Evolutionary conservation across 2,888 invertebrate genomes (phyloP).

Genomic region (Ophion slaviceki): DNA sequence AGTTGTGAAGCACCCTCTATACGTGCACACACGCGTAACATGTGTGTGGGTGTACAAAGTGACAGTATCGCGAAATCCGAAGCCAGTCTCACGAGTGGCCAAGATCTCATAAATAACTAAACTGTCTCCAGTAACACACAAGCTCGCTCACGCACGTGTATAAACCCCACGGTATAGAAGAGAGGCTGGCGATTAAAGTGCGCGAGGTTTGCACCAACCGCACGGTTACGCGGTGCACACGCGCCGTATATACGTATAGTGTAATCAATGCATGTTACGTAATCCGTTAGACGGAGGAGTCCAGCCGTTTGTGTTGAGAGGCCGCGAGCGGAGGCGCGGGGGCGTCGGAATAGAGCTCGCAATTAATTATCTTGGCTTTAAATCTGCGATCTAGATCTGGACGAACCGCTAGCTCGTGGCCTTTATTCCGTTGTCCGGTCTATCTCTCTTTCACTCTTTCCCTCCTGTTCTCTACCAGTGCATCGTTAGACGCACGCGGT

Average conservation of each 20-base stretch:
- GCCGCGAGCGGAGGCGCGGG: conserved; percentile 33
- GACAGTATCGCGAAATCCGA: conserved; percentile 62
- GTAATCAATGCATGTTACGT: conserved; percentile 61
- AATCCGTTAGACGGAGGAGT: conserved; percentile 55
- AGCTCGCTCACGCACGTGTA: conserved; percentile 30
- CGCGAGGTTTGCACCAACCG: conserved; percentile 42
- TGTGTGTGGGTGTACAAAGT: conserved; percentile 70
- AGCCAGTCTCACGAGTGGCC: conserved; percentile 50
- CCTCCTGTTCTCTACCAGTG: conserved; percentile 45
- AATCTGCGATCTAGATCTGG: conserved; percentile 80
- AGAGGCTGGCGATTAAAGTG: conserved; percentile 48
- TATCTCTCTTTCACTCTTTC: conserved; percentile 45
- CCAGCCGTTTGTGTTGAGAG: conserved; percentile 21
- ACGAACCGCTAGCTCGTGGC: conserved; percentile 78
- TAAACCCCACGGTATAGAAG: neutral
- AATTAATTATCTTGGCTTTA: conserved; percentile 70
- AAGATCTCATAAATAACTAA: conserved; percentile 59
- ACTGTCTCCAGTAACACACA: conserved; percentile 60
- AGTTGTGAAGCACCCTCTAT: neutral
- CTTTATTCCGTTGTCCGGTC: conserved; percentile 78
- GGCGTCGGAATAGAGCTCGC: conserved; percentile 61
- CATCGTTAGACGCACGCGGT: conserved; percentile 11
- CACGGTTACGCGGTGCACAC: neutral
- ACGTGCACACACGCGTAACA: neutral
- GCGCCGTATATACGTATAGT: neutral